Percentiles rank a stretch among this genome's conserved stretches.
phyloP scores from a whole-genome alignment of 2,888 invertebrate genomes.

The Nomada hirtipes region DNA sequence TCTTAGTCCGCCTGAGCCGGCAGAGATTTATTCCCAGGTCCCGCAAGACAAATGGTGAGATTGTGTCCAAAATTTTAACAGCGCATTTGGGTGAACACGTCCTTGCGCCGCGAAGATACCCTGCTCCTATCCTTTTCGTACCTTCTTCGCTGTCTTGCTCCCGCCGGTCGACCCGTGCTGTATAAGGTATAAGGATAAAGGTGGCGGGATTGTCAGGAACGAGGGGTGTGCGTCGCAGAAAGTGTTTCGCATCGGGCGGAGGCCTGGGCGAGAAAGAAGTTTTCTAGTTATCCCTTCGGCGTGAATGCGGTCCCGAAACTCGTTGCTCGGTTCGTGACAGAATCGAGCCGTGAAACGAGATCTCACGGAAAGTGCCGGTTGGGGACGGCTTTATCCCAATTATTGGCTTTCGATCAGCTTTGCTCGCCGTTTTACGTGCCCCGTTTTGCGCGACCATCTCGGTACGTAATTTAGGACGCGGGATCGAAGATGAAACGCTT shows the following conservation, averaged over 20 bases:
- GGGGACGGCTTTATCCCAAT: slow-evolving; percentile 80
- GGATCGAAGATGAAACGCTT: not conserved
- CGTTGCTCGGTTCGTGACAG: slow-evolving; percentile 80
- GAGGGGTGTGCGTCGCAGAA: slow-evolving; percentile 51
- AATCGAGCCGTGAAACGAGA: slow-evolving; percentile 84
- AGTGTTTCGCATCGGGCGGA: slow-evolving; percentile 56
- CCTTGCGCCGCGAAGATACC: slow-evolving; percentile 84
- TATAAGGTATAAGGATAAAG: slow-evolving; percentile 65
- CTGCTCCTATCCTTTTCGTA: slow-evolving; percentile 43
- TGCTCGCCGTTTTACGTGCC: slow-evolving; percentile 34
- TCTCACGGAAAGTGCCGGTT: slow-evolving; percentile 72
- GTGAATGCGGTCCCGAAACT: slow-evolving; percentile 77
- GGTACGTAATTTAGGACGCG: slow-evolving; percentile 27
- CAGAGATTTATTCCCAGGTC: slow-evolving; percentile 89
- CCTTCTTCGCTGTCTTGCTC: slow-evolving; percentile 68
- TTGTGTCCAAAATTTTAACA: slow-evolving; percentile 93
- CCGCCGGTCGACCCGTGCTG: slow-evolving; percentile 54
- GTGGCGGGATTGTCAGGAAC: slow-evolving; percentile 43
- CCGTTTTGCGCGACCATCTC: slow-evolving; percentile 41
- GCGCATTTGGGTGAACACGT: slow-evolving; percentile 87
- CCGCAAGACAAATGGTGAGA: slow-evolving; percentile 91
- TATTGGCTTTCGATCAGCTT: slow-evolving; percentile 79
- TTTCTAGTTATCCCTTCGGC: slow-evolving; percentile 82
- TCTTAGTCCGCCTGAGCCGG: slow-evolving; percentile 86
- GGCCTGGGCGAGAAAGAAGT: slow-evolving; percentile 77